Base-by-base conservation (phyloP, 2,797 vertebrate species). In the Chelidonichthys spinosus region DNA sequence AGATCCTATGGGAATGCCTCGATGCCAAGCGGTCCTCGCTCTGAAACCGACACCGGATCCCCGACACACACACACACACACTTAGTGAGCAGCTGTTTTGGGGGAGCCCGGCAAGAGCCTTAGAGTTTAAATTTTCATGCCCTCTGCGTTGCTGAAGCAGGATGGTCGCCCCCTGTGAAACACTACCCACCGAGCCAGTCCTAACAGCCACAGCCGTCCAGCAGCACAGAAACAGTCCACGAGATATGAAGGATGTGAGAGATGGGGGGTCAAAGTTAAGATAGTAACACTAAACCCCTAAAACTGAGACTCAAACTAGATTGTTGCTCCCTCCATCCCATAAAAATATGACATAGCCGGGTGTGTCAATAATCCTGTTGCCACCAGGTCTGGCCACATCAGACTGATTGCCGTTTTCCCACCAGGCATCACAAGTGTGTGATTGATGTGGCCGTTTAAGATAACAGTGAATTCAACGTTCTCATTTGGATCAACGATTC, bases 31-130 rank as follows among this genome's bases (percentile, higher is more conserved):
- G 87, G 78, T 71, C 54, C 56, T 37, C 69, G 56, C 76, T 78
- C 70, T 69, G 87, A 81, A 90, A 90, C 71, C 58, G 92, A 94
- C 87, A 93, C 81, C 72, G 67, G 81, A 81, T 82, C 78, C 77
- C 59, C 76, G 69, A 56, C 53, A 35, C 54, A 50, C 72, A 40
- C 70, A 76, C 72, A 71, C 47, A 65, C 74, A 56, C 35, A 35
- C 62, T 25, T 4, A 77, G 68, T 33, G 46, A 61, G 73, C 94
- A 93, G 90, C 93, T 93, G 93, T 88, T 93, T 84, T 69, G 88
- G 83, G 72, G 69, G 83, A 32, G 76, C 81, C 78, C 72, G 0
- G 71, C 47, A 3, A 86, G 74, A 83, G 59, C 69, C 52, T 3
- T 25, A 25, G 25, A 76, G 78, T 84, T 91, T 88, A 90, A 81